Evolutionary conservation across 2,888 invertebrate species (phyloP).

Genomic region (Brenthis hecate): DNA sequence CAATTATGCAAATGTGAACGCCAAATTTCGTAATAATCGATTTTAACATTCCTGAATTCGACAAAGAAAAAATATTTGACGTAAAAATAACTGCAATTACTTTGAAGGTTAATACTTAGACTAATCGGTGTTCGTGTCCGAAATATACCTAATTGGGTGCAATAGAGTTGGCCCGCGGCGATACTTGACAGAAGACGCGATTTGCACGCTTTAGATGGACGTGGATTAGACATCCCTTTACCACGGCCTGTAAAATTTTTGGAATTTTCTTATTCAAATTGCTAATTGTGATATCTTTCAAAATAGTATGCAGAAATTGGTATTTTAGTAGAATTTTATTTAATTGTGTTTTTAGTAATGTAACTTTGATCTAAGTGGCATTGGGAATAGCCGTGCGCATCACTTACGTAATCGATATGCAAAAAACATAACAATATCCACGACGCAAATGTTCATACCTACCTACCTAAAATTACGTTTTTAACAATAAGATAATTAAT

Average conservation of each 20-base stretch:
- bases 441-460: too few relatives aligned
- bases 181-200: slow-evolving; percentile 66
- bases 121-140: slow-evolving; percentile 51
- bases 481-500: too few relatives aligned
- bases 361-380: too few relatives aligned
- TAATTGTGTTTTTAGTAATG: too few relatives aligned
- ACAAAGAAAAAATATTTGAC: slow-evolving; percentile 42
- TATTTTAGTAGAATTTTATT: not conserved
- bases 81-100: slow-evolving; percentile 50
- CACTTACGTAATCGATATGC: too few relatives aligned
- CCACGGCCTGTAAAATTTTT: slow-evolving; percentile 6
- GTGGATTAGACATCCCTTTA: slow-evolving; percentile 54
- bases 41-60: slow-evolving; percentile 30
- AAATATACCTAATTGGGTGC: slow-evolving; percentile 63
- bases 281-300: too few relatives aligned
- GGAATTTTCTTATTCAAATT: not conserved
- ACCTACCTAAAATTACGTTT: too few relatives aligned
- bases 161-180: slow-evolving; percentile 58
- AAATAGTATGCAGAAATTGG: too few relatives aligned
- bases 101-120: slow-evolving; percentile 46
- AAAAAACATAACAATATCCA: too few relatives aligned
- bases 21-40: slow-evolving; percentile 27
- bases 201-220: slow-evolving; percentile 60
- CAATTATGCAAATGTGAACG: slow-evolving; percentile 34
- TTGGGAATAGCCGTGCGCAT: too few relatives aligned